phyloP scores from a whole-genome alignment of 2,113 vertebrate species.

The Oxygymnocypris stewartii region DNA sequence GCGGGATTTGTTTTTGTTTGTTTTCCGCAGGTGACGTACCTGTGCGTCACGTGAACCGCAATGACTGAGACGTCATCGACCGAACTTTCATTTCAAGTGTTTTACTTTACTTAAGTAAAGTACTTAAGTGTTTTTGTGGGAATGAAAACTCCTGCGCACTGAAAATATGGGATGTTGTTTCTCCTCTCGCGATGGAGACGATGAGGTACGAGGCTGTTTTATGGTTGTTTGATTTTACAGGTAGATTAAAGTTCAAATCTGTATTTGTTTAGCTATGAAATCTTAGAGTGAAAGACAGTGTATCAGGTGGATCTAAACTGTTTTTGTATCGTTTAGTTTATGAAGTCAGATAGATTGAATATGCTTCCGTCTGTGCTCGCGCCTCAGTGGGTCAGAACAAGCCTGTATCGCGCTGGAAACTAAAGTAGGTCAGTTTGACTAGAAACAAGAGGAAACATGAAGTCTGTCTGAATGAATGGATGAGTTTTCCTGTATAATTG shows the following conservation, averaged over 20 bases:
- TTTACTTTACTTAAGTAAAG: no score
- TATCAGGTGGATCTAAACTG: background rate
- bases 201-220: background rate
- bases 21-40: background rate
- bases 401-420: background rate
- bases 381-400: conserved; percentile 4
- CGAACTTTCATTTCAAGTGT: background rate
- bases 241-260: background rate
- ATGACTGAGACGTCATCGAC: conserved; percentile 25
- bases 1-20: background rate
- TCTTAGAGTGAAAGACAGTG: no score
- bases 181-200: background rate
- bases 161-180: conserved; percentile 20
- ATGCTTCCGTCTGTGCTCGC: background rate
- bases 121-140: background rate
- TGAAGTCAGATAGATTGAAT: background rate
- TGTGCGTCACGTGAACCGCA: background rate
- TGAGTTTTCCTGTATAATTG: background rate
- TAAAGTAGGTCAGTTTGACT: conserved; percentile 14
- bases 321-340: background rate
- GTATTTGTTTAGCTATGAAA: background rate
- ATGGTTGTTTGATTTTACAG: background rate
- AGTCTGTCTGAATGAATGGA: background rate
- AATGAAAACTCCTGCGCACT: background rate
- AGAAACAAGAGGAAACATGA: background rate